Conservation (phyloP, 2,888 invertebrate species). For the Trilocha varians region DNA sequence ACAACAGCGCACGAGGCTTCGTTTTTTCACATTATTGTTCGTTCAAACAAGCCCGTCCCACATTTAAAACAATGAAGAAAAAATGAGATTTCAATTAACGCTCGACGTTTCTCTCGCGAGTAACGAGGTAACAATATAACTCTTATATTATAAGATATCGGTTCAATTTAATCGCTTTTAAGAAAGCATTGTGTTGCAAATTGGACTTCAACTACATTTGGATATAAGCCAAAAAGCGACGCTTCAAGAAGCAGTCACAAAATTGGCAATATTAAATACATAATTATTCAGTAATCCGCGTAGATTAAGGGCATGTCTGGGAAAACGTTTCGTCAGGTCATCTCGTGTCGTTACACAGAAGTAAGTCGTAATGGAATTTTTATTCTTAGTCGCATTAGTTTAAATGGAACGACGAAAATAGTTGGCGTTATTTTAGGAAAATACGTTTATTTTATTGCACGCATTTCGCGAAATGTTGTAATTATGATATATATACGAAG, state of each 20-base stretch:
- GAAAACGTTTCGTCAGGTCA: not conserved
- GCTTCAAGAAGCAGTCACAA: not conserved
- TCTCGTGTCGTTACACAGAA: not conserved
- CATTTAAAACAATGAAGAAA: not conserved
- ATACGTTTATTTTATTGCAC: not conserved
- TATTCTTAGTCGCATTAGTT: not conserved
- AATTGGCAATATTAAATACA: not conserved
- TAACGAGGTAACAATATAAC: not conserved
- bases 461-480: not conserved
- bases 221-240: not conserved
- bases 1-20: too few relatives aligned
- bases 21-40: not conserved
- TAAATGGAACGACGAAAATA: not conserved
- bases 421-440: not conserved
- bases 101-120: not conserved
- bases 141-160: not conserved
- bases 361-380: not conserved
- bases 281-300: not conserved
- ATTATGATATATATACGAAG: too few relatives aligned
- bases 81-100: not conserved
- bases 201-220: not conserved
- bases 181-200: conserved; percentile 1
- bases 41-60: not conserved
- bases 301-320: not conserved
- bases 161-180: not conserved